These are phyloP conservation scores for Gnathonemus echidnorhynchus DNA, from an alignment of 2,113 vertebrate genomes.

Conservation along the genomic window DNA sequence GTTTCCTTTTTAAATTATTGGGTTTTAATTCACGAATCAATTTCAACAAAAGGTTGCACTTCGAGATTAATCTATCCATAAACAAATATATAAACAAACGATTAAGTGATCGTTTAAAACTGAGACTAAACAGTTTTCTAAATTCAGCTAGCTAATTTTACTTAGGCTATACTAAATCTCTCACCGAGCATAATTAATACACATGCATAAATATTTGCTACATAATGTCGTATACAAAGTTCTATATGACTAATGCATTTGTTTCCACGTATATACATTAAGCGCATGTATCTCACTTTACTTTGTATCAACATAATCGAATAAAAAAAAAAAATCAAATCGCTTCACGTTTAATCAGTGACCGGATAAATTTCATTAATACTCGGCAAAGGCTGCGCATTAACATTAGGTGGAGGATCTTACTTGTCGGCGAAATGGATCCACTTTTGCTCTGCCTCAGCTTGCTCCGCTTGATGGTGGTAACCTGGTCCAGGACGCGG, in stretches of 20 bases:
- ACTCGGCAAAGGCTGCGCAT: background rate
- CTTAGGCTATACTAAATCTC: background rate
- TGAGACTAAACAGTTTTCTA: background rate
- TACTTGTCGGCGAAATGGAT: slow-evolving; percentile 41
- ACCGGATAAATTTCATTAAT: background rate
- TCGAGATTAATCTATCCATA: background rate
- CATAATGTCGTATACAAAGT: background rate
- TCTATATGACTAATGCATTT: background rate
- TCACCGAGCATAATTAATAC: background rate
- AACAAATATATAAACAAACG: background rate
- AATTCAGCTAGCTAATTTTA: background rate
- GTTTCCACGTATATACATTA: background rate
- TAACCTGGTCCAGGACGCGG: slow-evolving; percentile 57
- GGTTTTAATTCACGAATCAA: background rate
- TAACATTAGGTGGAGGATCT: slow-evolving; percentile 3
- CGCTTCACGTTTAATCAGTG: background rate
- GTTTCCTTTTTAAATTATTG: background rate
- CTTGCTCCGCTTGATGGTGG: slow-evolving; percentile 54
- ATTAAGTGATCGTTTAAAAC: background rate
- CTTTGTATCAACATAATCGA: background rate
- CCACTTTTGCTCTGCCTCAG: slow-evolving; percentile 34
- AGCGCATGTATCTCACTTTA: background rate
- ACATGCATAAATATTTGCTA: background rate
- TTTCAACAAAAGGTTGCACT: background rate
- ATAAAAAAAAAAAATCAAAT: background rate